Conservation (phyloP, 2,797 vertebrate genomes). For the Parambassis ranga region DNA sequence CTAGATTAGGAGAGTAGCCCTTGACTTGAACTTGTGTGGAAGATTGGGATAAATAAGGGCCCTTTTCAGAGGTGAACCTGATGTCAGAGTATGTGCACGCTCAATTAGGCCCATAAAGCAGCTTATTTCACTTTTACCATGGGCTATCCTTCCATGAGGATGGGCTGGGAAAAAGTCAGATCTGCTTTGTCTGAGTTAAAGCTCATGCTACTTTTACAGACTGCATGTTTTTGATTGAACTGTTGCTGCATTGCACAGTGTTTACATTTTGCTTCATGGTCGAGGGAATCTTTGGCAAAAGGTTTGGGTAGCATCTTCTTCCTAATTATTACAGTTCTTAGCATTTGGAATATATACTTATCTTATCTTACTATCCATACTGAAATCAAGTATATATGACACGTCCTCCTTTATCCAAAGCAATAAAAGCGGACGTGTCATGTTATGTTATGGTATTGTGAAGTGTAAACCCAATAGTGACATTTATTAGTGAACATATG, state of each 20-base stretch:
- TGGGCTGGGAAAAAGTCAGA: not conserved
- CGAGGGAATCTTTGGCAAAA: too few relatives aligned
- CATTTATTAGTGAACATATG: too few relatives aligned
- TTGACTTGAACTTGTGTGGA: slow-evolving; percentile 58
- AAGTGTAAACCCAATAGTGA: too few relatives aligned
- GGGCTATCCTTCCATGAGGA: not conserved
- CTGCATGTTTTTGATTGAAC: not conserved
- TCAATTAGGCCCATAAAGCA: slow-evolving; percentile 65
- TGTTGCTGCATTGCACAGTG: not conserved
- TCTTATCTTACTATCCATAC: too few relatives aligned
- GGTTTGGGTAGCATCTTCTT: not conserved
- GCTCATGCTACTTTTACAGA: not conserved
- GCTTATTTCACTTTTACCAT: slow-evolving; percentile 44
- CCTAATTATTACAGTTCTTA: too few relatives aligned
- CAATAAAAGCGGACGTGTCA: too few relatives aligned
- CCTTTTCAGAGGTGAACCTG: slow-evolving; percentile 35
- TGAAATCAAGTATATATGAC: too few relatives aligned
- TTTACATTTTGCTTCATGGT: too few relatives aligned
- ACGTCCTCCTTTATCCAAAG: too few relatives aligned
- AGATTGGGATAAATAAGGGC: slow-evolving; percentile 61
- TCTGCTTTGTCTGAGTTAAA: not conserved
- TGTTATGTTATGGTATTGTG: too few relatives aligned
- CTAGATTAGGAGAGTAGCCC: slow-evolving; percentile 60
- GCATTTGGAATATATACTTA: too few relatives aligned
- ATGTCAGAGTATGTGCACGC: slow-evolving; percentile 54